Percentiles rank a stretch among this genome's conserved stretches.
Conservation (phyloP, 2,888 invertebrate genomes). For the Apamea anceps region DNA sequence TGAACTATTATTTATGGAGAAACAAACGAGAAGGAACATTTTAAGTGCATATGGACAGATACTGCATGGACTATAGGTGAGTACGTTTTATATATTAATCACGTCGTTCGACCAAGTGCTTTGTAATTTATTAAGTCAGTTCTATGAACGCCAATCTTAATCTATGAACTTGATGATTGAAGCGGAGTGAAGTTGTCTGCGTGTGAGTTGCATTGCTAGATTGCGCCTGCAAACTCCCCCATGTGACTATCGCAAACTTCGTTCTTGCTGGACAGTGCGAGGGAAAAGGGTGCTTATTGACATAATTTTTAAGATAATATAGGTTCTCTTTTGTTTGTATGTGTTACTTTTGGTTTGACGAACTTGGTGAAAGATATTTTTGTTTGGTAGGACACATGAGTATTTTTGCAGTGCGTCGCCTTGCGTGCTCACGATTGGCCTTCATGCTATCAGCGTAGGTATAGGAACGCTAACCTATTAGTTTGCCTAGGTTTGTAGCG, state of each 20-base stretch:
- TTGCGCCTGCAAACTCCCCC: conserved; percentile 81
- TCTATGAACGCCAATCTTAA: conserved; percentile 86
- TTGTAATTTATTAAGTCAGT: conserved; percentile 70
- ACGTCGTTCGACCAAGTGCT: conserved; percentile 47
- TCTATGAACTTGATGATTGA: conserved; percentile 90
- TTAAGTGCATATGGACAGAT: conserved; percentile 82
- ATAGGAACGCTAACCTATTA: conserved; percentile 66
- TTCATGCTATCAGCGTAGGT: conserved; percentile 75
- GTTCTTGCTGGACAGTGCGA: conserved; percentile 59
- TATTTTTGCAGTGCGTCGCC: conserved; percentile 73
- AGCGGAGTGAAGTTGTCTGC: conserved; percentile 80
- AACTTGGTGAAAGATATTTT: conserved; percentile 81
- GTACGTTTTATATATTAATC: conserved; percentile 66
- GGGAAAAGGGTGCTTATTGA: conserved; percentile 71
- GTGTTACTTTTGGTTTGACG: conserved; percentile 81
- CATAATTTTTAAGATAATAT: conserved; percentile 59
- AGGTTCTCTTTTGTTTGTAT: conserved; percentile 72
- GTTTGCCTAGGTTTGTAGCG: conserved; percentile 68
- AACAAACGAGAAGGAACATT: conserved; percentile 69
- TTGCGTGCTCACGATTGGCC: conserved; percentile 76
- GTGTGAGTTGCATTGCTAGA: conserved; percentile 83
- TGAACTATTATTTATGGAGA: conserved; percentile 75
- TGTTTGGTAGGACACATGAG: conserved; percentile 74
- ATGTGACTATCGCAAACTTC: conserved; percentile 77
- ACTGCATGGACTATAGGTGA: conserved; percentile 81